Conservation (phyloP, 2,797 vertebrate species). For the Gallinago stenura region DNA sequence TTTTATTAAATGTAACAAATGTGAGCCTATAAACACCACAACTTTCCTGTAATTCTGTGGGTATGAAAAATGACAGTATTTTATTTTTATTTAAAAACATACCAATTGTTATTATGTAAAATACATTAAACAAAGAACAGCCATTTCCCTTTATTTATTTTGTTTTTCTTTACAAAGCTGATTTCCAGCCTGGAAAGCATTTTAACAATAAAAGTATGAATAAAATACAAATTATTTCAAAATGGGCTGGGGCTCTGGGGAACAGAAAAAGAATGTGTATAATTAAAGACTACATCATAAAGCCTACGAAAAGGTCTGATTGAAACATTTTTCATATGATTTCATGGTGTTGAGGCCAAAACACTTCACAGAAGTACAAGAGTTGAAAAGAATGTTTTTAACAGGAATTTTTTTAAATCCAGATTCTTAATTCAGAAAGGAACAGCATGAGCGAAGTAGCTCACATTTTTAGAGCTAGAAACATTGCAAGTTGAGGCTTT, state of each 20-base stretch:
- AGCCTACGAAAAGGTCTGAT: neutral
- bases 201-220: slow-evolving; percentile 37
- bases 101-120: neutral
- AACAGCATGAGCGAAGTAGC: neutral
- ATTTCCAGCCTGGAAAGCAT: neutral
- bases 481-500: neutral
- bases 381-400: neutral
- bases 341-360: neutral
- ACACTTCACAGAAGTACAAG: neutral
- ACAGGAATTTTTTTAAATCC: neutral
- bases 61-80: slow-evolving; percentile 31
- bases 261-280: neutral
- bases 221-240: slow-evolving; percentile 17
- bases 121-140: neutral
- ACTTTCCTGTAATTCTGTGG: neutral
- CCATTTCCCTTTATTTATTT: slow-evolving; percentile 20
- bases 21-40: neutral
- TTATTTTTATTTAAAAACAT: slow-evolving; percentile 47
- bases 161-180: neutral
- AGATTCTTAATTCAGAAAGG: neutral
- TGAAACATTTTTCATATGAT: neutral
- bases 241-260: neutral
- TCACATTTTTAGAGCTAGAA: neutral
- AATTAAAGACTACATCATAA: slow-evolving; percentile 38
- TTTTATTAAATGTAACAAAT: slow-evolving; percentile 34